Evolutionary conservation across 2,888 invertebrate species (phyloP).

Genomic region (Hipparchia semele): DNA sequence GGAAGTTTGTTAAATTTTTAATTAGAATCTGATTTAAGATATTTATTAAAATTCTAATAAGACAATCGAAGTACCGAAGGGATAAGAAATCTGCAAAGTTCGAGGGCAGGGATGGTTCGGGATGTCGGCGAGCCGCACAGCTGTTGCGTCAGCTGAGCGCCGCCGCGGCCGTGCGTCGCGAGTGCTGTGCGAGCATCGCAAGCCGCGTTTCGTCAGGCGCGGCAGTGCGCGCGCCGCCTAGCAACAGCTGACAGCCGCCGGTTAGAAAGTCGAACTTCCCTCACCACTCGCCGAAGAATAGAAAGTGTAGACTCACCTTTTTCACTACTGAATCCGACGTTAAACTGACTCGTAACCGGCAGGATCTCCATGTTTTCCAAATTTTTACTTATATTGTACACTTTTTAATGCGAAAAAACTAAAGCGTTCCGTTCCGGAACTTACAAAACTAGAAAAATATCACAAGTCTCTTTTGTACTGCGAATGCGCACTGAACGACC

Average conservation of each 20-base stretch:
- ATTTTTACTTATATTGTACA: constrained; percentile 83
- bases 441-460: constrained; percentile 79
- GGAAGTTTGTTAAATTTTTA: not conserved
- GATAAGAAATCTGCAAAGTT: not conserved
- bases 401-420: constrained; percentile 71
- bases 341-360: constrained; percentile 89
- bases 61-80: not conserved
- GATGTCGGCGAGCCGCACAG: not conserved
- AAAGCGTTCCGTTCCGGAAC: constrained; percentile 75
- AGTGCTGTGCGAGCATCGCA: not conserved
- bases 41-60: not conserved
- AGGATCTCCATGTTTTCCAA: constrained; percentile 90
- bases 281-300: constrained; percentile 59
- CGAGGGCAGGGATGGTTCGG: not conserved
- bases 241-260: constrained; percentile 66
- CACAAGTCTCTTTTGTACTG: constrained; percentile 83
- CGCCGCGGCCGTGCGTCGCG: constrained; percentile 33
- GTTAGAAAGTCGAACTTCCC: constrained; percentile 74
- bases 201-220: constrained; percentile 27
- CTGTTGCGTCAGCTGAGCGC: constrained; percentile 65
- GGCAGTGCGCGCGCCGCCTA: constrained; percentile 72
- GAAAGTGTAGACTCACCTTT: constrained; percentile 86
- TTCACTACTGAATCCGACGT: constrained; percentile 89
- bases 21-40: not conserved
- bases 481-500: constrained; percentile 74